phyloP scores from a whole-genome alignment of 2,113 vertebrate species.

The Probosciger aterrimus region DNA sequence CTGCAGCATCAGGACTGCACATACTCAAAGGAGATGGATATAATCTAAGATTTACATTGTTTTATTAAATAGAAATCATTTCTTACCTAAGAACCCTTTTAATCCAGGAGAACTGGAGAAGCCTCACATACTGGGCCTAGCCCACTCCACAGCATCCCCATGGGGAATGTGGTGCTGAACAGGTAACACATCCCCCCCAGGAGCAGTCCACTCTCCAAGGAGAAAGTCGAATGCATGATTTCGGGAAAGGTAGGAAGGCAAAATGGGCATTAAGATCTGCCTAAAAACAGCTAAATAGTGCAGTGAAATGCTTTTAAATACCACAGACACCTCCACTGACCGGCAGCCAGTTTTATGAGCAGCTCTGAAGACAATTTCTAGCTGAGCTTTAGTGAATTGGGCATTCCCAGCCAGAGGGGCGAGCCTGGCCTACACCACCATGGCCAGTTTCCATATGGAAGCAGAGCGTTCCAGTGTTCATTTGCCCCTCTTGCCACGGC shows the following conservation, averaged over 20 bases:
- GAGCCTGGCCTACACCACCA: neutral
- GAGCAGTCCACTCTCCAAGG: neutral
- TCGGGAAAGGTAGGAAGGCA: conserved; percentile 58
- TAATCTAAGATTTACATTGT: neutral
- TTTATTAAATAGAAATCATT: conserved; percentile 12
- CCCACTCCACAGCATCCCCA: neutral
- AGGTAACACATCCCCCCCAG: neutral
- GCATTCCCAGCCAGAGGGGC: neutral
- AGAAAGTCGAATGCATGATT: neutral
- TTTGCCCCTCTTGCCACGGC: conserved; percentile 91
- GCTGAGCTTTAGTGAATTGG: conserved; percentile 38
- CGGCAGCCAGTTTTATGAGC: conserved; percentile 55
- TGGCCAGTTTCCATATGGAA: neutral
- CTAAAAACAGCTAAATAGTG: conserved; percentile 56
- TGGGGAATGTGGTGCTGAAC: neutral
- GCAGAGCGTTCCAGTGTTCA: conserved; percentile 35
- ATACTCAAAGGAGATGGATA: neutral
- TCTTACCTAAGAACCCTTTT: conserved; percentile 3
- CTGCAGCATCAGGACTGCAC: neutral
- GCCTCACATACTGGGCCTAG: neutral
- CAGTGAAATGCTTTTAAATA: conserved; percentile 46
- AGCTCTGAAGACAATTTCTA: conserved; percentile 53
- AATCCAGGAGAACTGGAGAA: conserved; percentile 23
- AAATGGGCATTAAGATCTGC: conserved; percentile 54
- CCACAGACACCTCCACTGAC: conserved; percentile 21